phyloP scores from a whole-genome alignment of 2,113 vertebrate genomes.

The Lethenteron camtschaticum region DNA sequence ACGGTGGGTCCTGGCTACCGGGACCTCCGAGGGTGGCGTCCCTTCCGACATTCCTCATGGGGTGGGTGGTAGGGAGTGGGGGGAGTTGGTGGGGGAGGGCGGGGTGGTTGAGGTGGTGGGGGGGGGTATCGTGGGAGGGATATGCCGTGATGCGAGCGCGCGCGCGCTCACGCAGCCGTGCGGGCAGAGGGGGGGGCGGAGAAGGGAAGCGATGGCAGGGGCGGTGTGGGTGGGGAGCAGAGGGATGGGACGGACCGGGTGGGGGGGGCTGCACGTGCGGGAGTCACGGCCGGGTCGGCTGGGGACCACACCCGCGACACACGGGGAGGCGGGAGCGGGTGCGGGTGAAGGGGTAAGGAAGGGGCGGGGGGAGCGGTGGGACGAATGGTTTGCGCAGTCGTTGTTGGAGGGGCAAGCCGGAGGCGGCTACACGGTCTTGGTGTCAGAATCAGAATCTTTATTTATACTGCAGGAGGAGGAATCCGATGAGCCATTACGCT shows the following conservation, averaged over 20 bases:
- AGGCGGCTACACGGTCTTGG: too few species aligned
- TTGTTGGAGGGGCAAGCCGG: too few species aligned
- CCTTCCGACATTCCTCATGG: constrained; percentile 6
- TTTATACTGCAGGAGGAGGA: too few species aligned
- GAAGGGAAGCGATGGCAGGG: constrained; percentile 8
- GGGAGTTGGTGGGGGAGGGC: constrained; percentile 1
- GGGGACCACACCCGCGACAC: too few species aligned
- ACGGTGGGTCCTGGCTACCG: constrained; percentile 7
- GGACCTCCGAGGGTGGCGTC: constrained; percentile 9
- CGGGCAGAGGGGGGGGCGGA: constrained; percentile 7
- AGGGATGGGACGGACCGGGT: constrained; percentile 10
- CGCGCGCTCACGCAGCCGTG: constrained; percentile 7
- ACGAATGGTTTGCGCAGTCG: too few species aligned
- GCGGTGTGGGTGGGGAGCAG: constrained; percentile 7
- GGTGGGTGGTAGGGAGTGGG: background rate
- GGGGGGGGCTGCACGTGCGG: constrained; percentile 15
- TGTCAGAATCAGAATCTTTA: too few species aligned
- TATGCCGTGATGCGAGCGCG: constrained; percentile 10
- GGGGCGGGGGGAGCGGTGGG: too few species aligned
- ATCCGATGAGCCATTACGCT: too few species aligned
- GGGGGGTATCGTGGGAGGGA: constrained; percentile 6
- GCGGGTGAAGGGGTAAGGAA: too few species aligned
- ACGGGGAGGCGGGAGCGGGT: too few species aligned
- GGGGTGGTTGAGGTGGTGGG: constrained; percentile 9
- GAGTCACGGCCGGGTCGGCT: too few species aligned